Conservation (phyloP, 2,797 vertebrate genomes). For the Anniella stebbinsi region DNA sequence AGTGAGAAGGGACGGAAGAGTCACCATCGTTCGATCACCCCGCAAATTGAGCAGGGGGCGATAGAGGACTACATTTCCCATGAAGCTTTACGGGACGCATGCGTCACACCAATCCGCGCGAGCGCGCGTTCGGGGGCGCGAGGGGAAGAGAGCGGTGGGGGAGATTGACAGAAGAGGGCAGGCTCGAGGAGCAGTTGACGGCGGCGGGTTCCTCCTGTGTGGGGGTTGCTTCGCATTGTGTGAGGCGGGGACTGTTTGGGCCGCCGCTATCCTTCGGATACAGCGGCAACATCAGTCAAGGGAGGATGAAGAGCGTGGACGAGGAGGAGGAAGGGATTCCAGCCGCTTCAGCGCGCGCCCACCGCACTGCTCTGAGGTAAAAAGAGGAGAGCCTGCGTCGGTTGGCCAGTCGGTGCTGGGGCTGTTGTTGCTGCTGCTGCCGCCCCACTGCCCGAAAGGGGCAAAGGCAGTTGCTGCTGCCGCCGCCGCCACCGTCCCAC, state of each 20-base stretch:
- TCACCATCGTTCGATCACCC: background rate
- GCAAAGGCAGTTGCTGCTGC: background rate
- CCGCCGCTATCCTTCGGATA: background rate
- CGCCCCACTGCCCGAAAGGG: background rate
- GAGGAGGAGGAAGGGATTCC: background rate
- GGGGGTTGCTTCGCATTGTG: background rate
- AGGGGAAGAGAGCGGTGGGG: no score
- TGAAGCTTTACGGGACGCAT: background rate
- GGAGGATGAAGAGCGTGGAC: conserved; percentile 26
- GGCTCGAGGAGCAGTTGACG: background rate
- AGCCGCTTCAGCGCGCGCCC: background rate
- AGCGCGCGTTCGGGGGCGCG: background rate
- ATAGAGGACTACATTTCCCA: background rate
- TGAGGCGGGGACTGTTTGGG: conserved; percentile 1
- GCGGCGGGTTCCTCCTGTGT: background rate
- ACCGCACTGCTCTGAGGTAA: conserved; percentile 4
- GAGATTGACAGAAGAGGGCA: background rate
- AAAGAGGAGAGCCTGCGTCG: background rate
- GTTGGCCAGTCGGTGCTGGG: background rate
- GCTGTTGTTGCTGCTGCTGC: no score
- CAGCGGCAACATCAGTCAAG: background rate
- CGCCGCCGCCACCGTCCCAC: background rate
- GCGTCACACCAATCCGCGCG: background rate
- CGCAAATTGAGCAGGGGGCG: fast-evolving
- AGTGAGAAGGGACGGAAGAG: background rate